Percentiles rank a stretch among this genome's conserved stretches.
phyloP scores from a whole-genome alignment of 2,797 vertebrate genomes.

The Lagocephalus sceleratus region DNA sequence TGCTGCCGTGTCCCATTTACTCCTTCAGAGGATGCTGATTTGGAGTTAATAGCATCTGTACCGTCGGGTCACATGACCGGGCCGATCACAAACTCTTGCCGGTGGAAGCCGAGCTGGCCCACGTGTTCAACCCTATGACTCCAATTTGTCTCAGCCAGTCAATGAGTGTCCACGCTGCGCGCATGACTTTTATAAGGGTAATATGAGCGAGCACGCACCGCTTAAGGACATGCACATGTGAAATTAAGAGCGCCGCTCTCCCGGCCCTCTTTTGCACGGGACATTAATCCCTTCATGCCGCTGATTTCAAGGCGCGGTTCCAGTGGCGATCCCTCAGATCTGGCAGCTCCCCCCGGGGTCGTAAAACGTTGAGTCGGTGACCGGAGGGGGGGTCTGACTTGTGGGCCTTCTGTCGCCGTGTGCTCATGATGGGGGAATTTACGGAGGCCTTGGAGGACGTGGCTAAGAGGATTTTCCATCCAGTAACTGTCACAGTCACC shows the following conservation, averaged over 20 bases:
- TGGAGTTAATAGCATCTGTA: constrained; percentile 13
- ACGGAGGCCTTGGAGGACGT: constrained; percentile 3
- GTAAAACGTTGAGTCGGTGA: background rate
- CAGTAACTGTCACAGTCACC: constrained; percentile 66
- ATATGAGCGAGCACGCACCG: constrained; percentile 24
- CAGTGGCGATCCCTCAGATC: background rate
- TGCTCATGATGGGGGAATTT: constrained; percentile 22
- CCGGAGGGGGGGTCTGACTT: background rate
- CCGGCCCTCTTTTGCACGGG: constrained; percentile 19
- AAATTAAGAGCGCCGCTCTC: constrained; percentile 18
- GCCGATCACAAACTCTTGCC: constrained; percentile 6
- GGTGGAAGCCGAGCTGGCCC: constrained; percentile 1
- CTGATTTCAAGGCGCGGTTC: background rate
- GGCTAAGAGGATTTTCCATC: constrained; percentile 72
- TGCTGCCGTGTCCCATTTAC: no score
- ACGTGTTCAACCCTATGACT: constrained; percentile 51
- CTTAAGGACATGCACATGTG: constrained; percentile 27
- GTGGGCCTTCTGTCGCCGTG: constrained; percentile 23
- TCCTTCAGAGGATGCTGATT: background rate
- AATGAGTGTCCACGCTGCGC: constrained; percentile 40
- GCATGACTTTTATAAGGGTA: constrained; percentile 59
- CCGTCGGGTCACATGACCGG: constrained; percentile 14
- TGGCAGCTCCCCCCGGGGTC: background rate
- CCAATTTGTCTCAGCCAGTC: constrained; percentile 48
- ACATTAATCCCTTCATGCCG: constrained; percentile 9